Conservation (phyloP, 2,113 vertebrate species). For the Pelmatolapia mariae region DNA sequence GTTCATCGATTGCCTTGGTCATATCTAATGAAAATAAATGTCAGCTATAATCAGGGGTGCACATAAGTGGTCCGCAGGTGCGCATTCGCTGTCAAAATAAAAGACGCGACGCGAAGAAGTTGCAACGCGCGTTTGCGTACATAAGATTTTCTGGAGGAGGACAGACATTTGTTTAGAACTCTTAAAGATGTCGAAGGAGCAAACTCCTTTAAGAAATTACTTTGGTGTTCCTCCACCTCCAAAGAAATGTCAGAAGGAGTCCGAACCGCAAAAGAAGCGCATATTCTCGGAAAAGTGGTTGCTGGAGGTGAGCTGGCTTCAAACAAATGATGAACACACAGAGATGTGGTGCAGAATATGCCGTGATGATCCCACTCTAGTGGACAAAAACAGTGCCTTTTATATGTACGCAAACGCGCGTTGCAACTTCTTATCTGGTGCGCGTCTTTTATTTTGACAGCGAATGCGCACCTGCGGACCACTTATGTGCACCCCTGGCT, state of each 20-base stretch:
- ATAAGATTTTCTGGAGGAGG: neutral
- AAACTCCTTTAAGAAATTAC: accelerated
- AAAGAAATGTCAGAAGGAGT: neutral
- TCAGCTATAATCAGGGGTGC: neutral
- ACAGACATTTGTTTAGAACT: accelerated
- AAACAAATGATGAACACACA: neutral
- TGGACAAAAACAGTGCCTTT: accelerated
- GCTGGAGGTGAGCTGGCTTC: accelerated
- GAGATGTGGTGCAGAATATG: accelerated
- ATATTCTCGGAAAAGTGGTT: accelerated
- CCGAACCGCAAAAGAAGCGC: accelerated
- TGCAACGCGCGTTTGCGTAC: accelerated
- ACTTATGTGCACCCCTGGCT: neutral
- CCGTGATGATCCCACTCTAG: neutral
- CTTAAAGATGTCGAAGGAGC: neutral
- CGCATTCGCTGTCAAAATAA: neutral
- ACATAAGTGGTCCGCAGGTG: accelerated
- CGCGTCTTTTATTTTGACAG: neutral
- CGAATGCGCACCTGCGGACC: accelerated
- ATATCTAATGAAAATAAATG: neutral
- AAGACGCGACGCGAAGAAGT: accelerated
- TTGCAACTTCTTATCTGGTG: neutral
- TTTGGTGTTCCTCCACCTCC: accelerated
- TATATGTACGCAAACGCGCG: accelerated
- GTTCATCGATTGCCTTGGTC: neutral